Evolutionary conservation across 2,113 vertebrate genomes (phyloP).

Genomic region (Seriola dumerili): DNA sequence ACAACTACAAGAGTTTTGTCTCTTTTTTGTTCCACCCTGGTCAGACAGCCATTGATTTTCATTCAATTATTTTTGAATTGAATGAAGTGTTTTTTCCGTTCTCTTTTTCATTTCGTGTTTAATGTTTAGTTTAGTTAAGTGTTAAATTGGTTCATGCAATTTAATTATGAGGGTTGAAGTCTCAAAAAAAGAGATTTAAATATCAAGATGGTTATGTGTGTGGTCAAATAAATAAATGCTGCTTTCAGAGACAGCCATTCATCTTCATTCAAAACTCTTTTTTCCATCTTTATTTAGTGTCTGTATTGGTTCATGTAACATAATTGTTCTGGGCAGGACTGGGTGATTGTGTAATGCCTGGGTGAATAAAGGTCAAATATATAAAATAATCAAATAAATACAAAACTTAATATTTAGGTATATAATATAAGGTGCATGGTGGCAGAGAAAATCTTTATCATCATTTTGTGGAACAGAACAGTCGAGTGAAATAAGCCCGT

Average conservation of each 20-base stretch:
- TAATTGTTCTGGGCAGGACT: not conserved
- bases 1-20: no score
- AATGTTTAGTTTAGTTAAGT: no score
- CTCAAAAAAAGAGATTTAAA: no score
- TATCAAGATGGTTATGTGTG: no score
- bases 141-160: not conserved
- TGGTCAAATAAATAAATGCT: not conserved
- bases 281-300: not conserved
- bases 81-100: no score
- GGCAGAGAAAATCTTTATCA: not conserved
- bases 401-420: not conserved
- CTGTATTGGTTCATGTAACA: not conserved
- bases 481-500: not conserved
- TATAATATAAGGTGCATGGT: not conserved
- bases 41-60: slow-evolving; percentile 3
- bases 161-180: no score
- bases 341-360: no score
- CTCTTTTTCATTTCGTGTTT: no score
- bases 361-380: not conserved
- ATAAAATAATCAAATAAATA: not conserved
- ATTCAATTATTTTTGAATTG: not conserved
- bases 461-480: not conserved
- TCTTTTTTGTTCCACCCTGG: not conserved
- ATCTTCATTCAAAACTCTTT: not conserved
- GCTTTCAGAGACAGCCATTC: not conserved